Base-by-base conservation (phyloP, 2,113 vertebrate genomes). In the Danionella cerebrum region DNA sequence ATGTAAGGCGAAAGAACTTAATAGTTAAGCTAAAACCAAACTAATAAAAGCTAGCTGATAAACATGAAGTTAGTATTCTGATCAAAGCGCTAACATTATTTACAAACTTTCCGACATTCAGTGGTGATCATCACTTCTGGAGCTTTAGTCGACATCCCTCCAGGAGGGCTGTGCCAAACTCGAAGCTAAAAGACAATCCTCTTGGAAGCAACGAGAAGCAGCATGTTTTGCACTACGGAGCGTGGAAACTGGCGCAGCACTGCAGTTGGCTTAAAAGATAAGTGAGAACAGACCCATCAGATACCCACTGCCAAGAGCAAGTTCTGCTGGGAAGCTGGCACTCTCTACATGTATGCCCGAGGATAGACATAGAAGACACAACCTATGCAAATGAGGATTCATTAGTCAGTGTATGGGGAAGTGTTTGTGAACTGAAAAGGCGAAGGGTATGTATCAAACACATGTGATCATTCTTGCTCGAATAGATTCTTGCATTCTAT, bases 401-500 rank as follows among this genome's bases (percentile, higher is more conserved):
- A 51, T 73, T 73, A 54, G 65, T 68, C 39, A 48, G 22, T 33
- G 59, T 36, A 53, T 38, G 33, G 47, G 70, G 65, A 71, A 67
- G 69, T 62, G 73, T 58, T 62, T 75, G 78, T 67, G 70, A 25
- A 57, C 36, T 38, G 19, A 64, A 50, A 42, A 48, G 48, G 60
- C 44, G 9, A 36, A 21, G 9, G 27, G 29, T 65, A 48, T 76
- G 67, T 67, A 29, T 12, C 16, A 67, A 41, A 29, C 18, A 19
- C 35, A 25, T 21, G 18, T 58, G 39, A 57, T 57, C 21, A 24
- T 47, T 65, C n/a, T 53, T 47, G 70, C 51, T 38, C 70, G 72
- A 73, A 48, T 74, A 72, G 11, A 77, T 83, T 75, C 81, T n/a
- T 19, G 79, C 18, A 27, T 66, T 16, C 11, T 24, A 70, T 76